Base-by-base conservation (phyloP, 2,888 invertebrate species). In the Drosophila tanythrix region DNA sequence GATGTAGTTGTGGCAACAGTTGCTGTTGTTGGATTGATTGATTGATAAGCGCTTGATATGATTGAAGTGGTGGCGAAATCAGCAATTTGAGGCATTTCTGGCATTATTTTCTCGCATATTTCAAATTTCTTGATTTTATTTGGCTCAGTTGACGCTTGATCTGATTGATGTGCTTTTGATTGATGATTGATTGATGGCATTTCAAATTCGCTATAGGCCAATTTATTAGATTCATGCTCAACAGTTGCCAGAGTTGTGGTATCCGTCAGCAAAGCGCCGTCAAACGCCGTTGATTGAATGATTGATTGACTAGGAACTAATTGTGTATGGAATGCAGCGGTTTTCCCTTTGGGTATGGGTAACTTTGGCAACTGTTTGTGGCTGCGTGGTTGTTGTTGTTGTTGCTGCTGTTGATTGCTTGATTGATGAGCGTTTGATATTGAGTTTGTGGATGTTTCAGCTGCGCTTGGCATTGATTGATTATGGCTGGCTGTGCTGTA, bases 281-380 rank as follows among this genome's bases (percentile, higher is more conserved):
- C 46, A 46, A 15, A 15, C 46, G 4, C 15, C 46, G 15, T 15
- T 46, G 46, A 15, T 8, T 25, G 46, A 25, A 25, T 58, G 50
- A 57, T 46, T 36, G 35, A 27, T 62, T 25, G 36, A 15, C 62
- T 55, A 50, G 57, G 52, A 57, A 59, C 50, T 62, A 36, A 50
- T 56, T 79, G 6, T 43, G 21, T n/a, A 38, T 38, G 38, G 18
- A 38, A 18, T 8, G 38, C 38, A 38, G 38, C 18, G 18, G 38
- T 15, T 46, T 25, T 46, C 25, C 40, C 21, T 70, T 73, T 74
- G 29, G 63, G 25, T 6, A 53, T 70, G 53, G 90, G 89, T 68
- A 91, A 79, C 70, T 90, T 88, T 58, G 91, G 91, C 55, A 91
- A 82, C 72, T 88, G 91, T 92, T 91, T 25, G 74, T 33, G 25